Percentiles rank a stretch among this genome's conserved stretches.
Evolutionary conservation across 92 coral and sea anemone genomes (phyloP).

Genomic region (Phenganax stokvisi): DNA sequence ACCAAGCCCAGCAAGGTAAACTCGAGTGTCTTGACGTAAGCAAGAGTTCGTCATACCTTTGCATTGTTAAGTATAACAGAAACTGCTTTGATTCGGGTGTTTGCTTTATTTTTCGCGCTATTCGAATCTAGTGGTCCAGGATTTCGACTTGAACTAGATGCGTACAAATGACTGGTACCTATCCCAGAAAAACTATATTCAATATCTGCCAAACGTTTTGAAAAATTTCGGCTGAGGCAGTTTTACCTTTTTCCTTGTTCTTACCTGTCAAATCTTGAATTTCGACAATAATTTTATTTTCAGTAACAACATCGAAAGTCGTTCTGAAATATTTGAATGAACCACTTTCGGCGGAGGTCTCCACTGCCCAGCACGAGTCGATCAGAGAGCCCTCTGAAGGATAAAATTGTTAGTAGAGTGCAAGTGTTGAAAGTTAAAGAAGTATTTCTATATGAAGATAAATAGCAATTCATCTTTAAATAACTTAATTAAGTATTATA

Average conservation of each 20-base stretch:
- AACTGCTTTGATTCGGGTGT: slow-evolving; percentile 60
- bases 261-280: slow-evolving; percentile 70
- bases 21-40: neutral
- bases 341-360: slow-evolving; percentile 82
- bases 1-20: neutral
- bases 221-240: neutral
- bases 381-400: slow-evolving; percentile 80
- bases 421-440: neutral
- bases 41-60: neutral
- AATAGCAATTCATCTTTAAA: neutral
- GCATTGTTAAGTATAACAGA: slow-evolving; percentile 24
- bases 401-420: neutral
- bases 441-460: neutral
- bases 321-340: slow-evolving; percentile 86
- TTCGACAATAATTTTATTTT: slow-evolving; percentile 66
- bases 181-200: neutral
- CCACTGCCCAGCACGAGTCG: slow-evolving; percentile 71
- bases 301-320: slow-evolving; percentile 56
- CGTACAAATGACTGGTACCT: slow-evolving; percentile 87
- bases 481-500: no score
- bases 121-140: slow-evolving; percentile 85
- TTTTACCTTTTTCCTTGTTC: neutral
- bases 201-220: neutral
- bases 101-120: slow-evolving; percentile 68
- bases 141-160: slow-evolving; percentile 61